phyloP scores from a whole-genome alignment of 1,140 invertebrate species.

The Leucophenga varia region DNA sequence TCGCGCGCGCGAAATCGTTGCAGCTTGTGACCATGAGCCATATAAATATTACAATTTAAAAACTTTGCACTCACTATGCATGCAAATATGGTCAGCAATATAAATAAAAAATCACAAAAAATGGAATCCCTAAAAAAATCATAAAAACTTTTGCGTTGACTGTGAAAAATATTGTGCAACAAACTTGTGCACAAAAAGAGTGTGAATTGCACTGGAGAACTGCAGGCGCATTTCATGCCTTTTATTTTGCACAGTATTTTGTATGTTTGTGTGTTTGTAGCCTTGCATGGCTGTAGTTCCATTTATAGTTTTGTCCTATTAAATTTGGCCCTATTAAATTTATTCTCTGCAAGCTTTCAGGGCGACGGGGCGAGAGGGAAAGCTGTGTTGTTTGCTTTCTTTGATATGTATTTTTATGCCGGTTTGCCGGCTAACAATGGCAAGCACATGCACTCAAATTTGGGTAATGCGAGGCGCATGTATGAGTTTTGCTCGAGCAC shows the following conservation, averaged over 20 bases:
- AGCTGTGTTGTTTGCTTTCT: slow-evolving; percentile 16
- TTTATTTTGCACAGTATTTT: slow-evolving; percentile 7
- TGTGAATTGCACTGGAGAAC: slow-evolving; percentile 21
- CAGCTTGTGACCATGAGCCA: slow-evolving; percentile 29
- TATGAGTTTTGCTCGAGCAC: too few relatives aligned
- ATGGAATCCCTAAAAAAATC: slow-evolving; percentile 16
- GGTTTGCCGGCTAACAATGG: slow-evolving; percentile 5
- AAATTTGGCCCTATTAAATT: too few relatives aligned
- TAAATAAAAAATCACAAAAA: not conserved
- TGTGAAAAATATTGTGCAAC: slow-evolving; percentile 32
- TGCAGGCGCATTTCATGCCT: slow-evolving; percentile 10
- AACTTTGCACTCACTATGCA: slow-evolving; percentile 17
- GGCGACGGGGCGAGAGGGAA: not conserved
- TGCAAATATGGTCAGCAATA: slow-evolving; percentile 14
- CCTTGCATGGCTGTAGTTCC: not conserved
- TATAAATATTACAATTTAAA: slow-evolving; percentile 36
- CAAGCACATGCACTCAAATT: slow-evolving; percentile 15
- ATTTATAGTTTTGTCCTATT: too few relatives aligned
- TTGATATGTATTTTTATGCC: slow-evolving; percentile 11
- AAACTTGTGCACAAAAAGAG: slow-evolving; percentile 22
- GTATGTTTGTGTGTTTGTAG: slow-evolving; percentile 1
- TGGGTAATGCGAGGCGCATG: too few relatives aligned
- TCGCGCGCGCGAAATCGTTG: slow-evolving; percentile 16
- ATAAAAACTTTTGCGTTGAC: slow-evolving; percentile 29
- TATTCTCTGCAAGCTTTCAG: too few relatives aligned